Base-by-base conservation (phyloP, 2,888 invertebrate species). In the Drosophila falleni region DNA sequence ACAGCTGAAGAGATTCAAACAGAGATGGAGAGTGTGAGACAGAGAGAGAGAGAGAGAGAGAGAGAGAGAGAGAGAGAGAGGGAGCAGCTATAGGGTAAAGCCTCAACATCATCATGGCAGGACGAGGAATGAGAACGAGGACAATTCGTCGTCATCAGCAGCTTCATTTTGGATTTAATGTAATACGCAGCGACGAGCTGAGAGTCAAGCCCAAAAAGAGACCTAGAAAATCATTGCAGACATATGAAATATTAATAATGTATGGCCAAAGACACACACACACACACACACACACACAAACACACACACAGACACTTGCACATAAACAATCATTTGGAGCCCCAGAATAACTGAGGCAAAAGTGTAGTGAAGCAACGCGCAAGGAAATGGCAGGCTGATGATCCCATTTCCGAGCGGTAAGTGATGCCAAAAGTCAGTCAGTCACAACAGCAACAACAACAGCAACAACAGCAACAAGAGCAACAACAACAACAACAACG, bases 241-340 rank as follows among this genome's bases (percentile, higher is more conserved):
- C 89, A 88, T 90, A 91, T 91, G 89, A 91, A 91, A 91, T 91
- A 90, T 90, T 90, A 90, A 90, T 88, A 88, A 89, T 87, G 90
- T 89, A 87, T 87, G 75, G 65, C 61, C 47, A 31, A 60, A 74
- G 65, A 71, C 55, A 62, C 10, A 62, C 47, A 37, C 53, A 31
- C 46, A 26, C 13, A 35, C 33, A 37, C 60, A 61, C 44, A 65
- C 51, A 56, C 35, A 51, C 37, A 31, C 44, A 51, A 31, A 31
- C 44, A 51, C 29, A 31, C 0, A 23, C 23, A 23, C 35, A 8
- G 10, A 9, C 41, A 33, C 64, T 37, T 46, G 55, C 67, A 76
- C 83, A 89, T 87, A 89, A 89, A 85, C 80, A 89, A 89, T 85
- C 88, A 88, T 85, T 85, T 88, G 88, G 87, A 33, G 77, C 80